phyloP scores from a whole-genome alignment of 2,797 vertebrate species.

The Sebastolobus altivelis region DNA sequence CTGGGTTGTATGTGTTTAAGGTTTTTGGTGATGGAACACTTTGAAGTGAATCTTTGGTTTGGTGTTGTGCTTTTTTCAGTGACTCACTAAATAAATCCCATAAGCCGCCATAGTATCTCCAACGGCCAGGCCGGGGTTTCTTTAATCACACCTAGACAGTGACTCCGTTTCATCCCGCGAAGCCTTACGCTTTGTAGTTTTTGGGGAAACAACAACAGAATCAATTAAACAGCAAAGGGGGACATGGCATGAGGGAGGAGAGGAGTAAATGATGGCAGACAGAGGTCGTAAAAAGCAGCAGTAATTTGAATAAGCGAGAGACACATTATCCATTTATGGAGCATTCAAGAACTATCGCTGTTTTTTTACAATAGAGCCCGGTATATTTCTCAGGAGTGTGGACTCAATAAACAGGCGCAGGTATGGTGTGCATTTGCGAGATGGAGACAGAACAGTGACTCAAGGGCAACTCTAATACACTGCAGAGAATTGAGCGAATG shows the following conservation, averaged over 20 bases:
- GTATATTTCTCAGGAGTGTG: slow-evolving; percentile 19
- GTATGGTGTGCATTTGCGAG: slow-evolving; percentile 38
- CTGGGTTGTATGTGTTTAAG: slow-evolving; percentile 60
- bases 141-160: slow-evolving; percentile 80
- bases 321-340: slow-evolving; percentile 35
- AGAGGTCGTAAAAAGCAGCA: slow-evolving; percentile 34
- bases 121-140: slow-evolving; percentile 77
- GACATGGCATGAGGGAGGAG: slow-evolving; percentile 47
- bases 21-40: slow-evolving; percentile 63
- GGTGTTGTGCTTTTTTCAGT: slow-evolving; percentile 60
- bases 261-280: slow-evolving; percentile 46
- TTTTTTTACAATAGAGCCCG: slow-evolving; percentile 26
- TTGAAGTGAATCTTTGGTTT: slow-evolving; percentile 76
- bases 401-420: slow-evolving; percentile 43
- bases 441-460: slow-evolving; percentile 51
- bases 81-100: slow-evolving; percentile 82
- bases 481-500: slow-evolving; percentile 58
- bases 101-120: slow-evolving; percentile 83
- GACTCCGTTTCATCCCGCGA: slow-evolving; percentile 75
- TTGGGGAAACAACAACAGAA: slow-evolving; percentile 72
- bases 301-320: slow-evolving; percentile 21
- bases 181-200: slow-evolving; percentile 72
- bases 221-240: slow-evolving; percentile 69
- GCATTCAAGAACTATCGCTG: slow-evolving; percentile 7
- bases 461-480: slow-evolving; percentile 62